These are phyloP conservation scores for Silvanus unidentatus DNA, from an alignment of 2,888 invertebrate genomes.

Conservation along the genomic window DNA sequence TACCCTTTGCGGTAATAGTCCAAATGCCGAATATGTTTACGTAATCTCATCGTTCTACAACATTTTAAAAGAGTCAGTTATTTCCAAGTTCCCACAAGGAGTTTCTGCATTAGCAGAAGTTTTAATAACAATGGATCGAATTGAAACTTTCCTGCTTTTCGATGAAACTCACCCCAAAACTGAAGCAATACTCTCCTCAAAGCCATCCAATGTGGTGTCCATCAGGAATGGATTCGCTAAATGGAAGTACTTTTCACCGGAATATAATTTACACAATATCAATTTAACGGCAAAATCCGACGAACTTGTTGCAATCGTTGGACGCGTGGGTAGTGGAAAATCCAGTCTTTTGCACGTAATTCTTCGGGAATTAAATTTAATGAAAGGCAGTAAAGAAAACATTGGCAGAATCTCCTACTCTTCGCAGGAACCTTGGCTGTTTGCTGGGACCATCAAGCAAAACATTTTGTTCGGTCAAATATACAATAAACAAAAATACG, in stretches of 20 bases:
- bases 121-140: slow-evolving; percentile 55
- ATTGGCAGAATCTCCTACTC: slow-evolving; percentile 65
- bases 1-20: slow-evolving; percentile 60
- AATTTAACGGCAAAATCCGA: slow-evolving; percentile 26
- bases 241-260: slow-evolving; percentile 23
- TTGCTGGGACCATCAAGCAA: slow-evolving; percentile 63
- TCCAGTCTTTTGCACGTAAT: slow-evolving; percentile 62
- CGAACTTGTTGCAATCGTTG: slow-evolving; percentile 51
- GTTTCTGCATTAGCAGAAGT: slow-evolving; percentile 58
- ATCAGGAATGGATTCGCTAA: slow-evolving; percentile 28
- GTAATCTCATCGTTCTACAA: slow-evolving; percentile 85
- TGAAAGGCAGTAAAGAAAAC: slow-evolving; percentile 55
- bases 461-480: slow-evolving; percentile 74
- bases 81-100: slow-evolving; percentile 59
- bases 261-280: slow-evolving; percentile 25
- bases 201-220: slow-evolving; percentile 21
- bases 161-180: slow-evolving; percentile 38
- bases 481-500: slow-evolving; percentile 50
- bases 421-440: slow-evolving; percentile 76
- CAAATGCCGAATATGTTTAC: slow-evolving; percentile 78
- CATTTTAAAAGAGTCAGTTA: slow-evolving; percentile 63
- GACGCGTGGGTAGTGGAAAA: slow-evolving; percentile 66
- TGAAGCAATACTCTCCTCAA: slow-evolving; percentile 4
- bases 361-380: slow-evolving; percentile 63
- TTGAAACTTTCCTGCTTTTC: slow-evolving; percentile 51